Conservation (phyloP, 2,113 vertebrate species). For the Vulpes vulpes region DNA sequence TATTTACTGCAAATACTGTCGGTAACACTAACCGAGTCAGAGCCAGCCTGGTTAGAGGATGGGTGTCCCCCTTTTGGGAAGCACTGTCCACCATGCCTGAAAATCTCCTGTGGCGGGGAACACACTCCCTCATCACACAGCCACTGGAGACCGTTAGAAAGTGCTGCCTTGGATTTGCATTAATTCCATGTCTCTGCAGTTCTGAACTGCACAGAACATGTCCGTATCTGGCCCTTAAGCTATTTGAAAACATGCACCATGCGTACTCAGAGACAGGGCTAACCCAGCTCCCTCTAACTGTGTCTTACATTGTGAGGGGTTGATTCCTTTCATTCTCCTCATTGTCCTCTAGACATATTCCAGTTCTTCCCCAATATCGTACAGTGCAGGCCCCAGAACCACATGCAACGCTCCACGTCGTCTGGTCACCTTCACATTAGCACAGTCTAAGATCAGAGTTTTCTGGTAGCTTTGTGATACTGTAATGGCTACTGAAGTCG, state of each 20-base stretch:
- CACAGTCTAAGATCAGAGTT: neutral
- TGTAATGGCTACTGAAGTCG: neutral
- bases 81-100: neutral
- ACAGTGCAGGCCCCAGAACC: neutral
- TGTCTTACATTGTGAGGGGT: neutral
- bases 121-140: neutral
- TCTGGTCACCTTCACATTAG: neutral
- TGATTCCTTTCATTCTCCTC: neutral
- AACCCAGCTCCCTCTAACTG: neutral
- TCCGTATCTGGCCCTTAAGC: neutral
- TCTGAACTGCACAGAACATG: rapidly evolving
- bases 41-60: neutral
- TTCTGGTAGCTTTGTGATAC: neutral
- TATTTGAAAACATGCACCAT: rapidly evolving
- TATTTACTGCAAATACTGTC: neutral
- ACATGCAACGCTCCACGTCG: rapidly evolving
- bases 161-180: neutral
- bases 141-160: neutral
- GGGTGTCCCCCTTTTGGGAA: neutral
- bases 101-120: neutral
- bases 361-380: neutral
- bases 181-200: neutral
- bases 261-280: neutral
- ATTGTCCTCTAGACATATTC: neutral
- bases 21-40: neutral